Percentiles rank a stretch among this genome's conserved stretches.
Conservation (phyloP, 2,888 invertebrate genomes). For the Hyposoter dolosus region DNA sequence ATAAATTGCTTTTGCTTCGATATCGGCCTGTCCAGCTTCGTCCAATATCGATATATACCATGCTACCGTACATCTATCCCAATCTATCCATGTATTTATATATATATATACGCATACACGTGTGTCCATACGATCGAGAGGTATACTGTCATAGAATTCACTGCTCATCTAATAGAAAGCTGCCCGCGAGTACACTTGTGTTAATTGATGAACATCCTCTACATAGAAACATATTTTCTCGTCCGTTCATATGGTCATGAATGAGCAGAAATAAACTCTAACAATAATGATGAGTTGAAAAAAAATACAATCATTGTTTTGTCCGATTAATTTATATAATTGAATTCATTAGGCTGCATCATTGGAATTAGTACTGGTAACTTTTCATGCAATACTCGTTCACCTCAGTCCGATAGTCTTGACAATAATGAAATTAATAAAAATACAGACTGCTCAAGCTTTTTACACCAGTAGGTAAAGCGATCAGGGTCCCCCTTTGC, state of each 20-base stretch:
- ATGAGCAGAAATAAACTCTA: background rate
- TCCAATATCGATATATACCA: background rate
- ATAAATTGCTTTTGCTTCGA: conserved; percentile 75
- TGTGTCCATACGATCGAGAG: background rate
- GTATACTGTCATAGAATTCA: conserved; percentile 2
- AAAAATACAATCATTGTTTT: background rate
- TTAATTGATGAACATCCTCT: conserved; percentile 9
- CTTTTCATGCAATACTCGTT: background rate
- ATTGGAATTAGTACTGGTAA: background rate
- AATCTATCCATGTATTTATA: background rate
- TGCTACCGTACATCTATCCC: background rate
- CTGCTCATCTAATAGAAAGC: background rate
- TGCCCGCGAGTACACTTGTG: conserved; percentile 11
- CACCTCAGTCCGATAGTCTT: background rate
- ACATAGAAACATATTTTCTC: background rate
- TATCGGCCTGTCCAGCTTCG: background rate
- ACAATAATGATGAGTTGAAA: too few species aligned
- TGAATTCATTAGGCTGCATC: background rate
- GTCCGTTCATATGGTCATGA: background rate
- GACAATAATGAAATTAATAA: background rate
- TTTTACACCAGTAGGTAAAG: too few species aligned
- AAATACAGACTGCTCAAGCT: background rate
- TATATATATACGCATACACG: background rate
- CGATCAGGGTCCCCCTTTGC: too few species aligned
- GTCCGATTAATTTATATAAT: background rate